These are phyloP conservation scores for Drosophila differens DNA, from an alignment of 2,888 invertebrate genomes.

Conservation along the genomic window DNA sequence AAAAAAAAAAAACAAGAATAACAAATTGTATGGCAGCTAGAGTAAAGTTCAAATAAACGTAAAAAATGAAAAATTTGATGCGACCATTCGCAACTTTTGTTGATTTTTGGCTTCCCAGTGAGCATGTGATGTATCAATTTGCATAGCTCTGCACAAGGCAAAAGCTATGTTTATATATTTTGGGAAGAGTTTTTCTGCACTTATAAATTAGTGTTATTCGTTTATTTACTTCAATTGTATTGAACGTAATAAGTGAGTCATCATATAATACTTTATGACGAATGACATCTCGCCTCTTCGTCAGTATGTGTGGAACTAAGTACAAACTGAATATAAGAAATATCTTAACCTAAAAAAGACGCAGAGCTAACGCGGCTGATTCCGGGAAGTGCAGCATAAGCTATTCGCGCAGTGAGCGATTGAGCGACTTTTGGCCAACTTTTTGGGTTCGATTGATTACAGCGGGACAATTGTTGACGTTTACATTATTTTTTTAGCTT, in stretches of 20 bases:
- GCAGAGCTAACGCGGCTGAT: no score
- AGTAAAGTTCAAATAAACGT: conserved; percentile 71
- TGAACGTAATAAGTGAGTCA: neutral
- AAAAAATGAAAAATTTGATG: conserved; percentile 26
- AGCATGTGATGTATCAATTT: conserved; percentile 54
- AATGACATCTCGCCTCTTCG: neutral
- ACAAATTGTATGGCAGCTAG: conserved; percentile 41
- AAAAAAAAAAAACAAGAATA: conserved; percentile 7
- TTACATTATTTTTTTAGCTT: conserved; percentile 28
- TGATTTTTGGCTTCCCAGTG: conserved; percentile 61
- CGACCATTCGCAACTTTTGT: conserved; percentile 63
- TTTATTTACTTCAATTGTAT: neutral
- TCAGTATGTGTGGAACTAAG: neutral
- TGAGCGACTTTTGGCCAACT: conserved; percentile 75
- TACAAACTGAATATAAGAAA: neutral
- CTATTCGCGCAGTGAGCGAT: conserved; percentile 51
- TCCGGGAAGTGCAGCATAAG: conserved; percentile 52
- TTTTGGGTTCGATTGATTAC: conserved; percentile 78
- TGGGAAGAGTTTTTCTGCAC: neutral
- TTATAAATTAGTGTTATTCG: neutral
- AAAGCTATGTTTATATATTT: neutral
- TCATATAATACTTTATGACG: neutral
- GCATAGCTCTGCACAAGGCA: conserved; percentile 21
- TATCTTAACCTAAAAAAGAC: neutral
- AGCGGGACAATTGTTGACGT: conserved; percentile 74